Base-by-base conservation (phyloP, 2,888 invertebrate species). In the Pseudoips prasinana region DNA sequence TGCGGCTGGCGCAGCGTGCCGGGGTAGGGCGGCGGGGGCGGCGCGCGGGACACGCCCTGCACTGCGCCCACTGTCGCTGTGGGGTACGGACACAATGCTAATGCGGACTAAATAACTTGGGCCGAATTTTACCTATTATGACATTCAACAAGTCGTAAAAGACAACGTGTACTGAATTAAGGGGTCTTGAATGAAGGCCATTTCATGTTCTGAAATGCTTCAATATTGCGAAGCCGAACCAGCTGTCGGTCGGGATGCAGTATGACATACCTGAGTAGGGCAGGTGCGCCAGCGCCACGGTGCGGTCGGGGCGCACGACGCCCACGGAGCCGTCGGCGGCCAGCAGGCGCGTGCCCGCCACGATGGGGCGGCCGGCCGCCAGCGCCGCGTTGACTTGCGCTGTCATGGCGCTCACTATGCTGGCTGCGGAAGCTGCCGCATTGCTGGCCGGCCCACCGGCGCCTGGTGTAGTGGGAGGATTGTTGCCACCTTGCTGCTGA, bases 11-110 rank as follows among this genome's bases (percentile, higher is more conserved):
- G 94, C 92, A 93, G 92, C 3, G 93, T 93, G 27, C 93, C 93
- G 10, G 94, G 94, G 32, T 94, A 94, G 1, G 94, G 94, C 17
- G 94, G 94, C 7, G 94, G 94, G 1, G 94, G 94, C 14, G 93
- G 92, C 6, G 92, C 91, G 1, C 90, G 80, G 1, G 76, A 61
- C 25, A 20, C 20, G 29, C 80, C 81, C 39, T 59, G 73, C 50
- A 90, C 48, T 22, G 37, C 49, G 33, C 52, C 45, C 27, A 53
- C 57, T 10, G 54, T 29, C 25, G 90, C 55, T 58, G 49, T n/a
- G n/a, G 19, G 5, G 10, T n/a, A 8, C 20, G 10, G 10, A n/a
- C n/a, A n/a, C n/a, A n/a, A n/a, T n/a, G n/a, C n/a, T n/a, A n/a
- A n/a, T n/a, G n/a, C n/a, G n/a, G n/a, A n/a, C n/a, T n/a, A n/a